Evolutionary conservation across 2,113 vertebrate genomes (phyloP).

Genomic region (Gila orcuttii): DNA sequence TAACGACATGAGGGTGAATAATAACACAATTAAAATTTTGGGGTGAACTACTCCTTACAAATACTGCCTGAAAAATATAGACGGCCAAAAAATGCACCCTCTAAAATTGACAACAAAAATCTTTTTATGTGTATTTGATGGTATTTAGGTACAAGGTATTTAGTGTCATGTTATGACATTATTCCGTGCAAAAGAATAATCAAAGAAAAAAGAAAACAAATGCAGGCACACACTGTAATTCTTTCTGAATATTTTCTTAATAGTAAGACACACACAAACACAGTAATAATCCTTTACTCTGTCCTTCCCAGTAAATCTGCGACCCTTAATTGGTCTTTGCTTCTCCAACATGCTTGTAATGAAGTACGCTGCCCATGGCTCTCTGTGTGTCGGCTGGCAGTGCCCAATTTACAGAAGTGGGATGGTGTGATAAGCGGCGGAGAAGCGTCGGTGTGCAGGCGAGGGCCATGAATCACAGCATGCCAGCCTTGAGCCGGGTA

Average conservation of each 20-base stretch:
- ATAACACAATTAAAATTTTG: background rate
- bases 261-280: conserved; percentile 17
- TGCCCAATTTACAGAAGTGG: conserved; percentile 99
- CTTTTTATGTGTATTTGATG: background rate
- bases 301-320: conserved; percentile 81
- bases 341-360: conserved; percentile 99
- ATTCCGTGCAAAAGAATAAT: background rate
- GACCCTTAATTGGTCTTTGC: conserved; percentile 96
- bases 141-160: background rate
- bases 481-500: conserved; percentile 99
- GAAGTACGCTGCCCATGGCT: conserved; percentile 98
- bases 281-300: conserved; percentile 68
- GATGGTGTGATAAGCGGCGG: conserved; percentile 98
- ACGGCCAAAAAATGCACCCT: background rate
- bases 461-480: conserved; percentile 98
- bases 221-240: background rate
- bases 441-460: conserved; percentile 91
- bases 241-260: background rate
- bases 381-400: conserved; percentile 99
- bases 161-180: background rate
- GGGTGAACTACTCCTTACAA: background rate
- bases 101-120: background rate
- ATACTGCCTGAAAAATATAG: background rate
- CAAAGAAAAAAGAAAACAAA: conserved; percentile 13
- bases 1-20: background rate